These are phyloP conservation scores for Tetranychus cinnabarinus DNA, from an alignment of 1,140 invertebrate genomes.

Conservation along the genomic window DNA sequence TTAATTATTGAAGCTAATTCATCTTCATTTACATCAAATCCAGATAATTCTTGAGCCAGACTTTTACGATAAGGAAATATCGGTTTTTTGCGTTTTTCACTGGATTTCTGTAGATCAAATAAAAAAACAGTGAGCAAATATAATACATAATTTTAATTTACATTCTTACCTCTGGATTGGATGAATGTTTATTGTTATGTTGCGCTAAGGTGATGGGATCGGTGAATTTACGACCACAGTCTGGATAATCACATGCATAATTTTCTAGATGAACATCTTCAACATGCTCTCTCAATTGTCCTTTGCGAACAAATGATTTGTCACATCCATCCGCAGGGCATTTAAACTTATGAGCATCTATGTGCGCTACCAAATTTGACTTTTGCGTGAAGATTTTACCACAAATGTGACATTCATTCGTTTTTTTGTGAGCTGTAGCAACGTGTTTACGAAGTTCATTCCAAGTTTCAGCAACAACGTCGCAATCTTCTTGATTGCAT, in stretches of 20 bases:
- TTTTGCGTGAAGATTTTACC: background rate
- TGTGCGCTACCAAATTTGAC: background rate
- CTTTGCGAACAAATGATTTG: background rate
- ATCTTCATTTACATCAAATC: background rate
- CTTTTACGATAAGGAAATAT: background rate
- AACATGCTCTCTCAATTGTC: background rate
- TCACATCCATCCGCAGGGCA: background rate
- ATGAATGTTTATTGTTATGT: background rate
- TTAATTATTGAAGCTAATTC: background rate
- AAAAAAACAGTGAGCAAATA: background rate
- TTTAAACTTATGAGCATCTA: background rate
- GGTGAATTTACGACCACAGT: background rate
- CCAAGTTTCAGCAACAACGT: background rate
- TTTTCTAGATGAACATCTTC: background rate
- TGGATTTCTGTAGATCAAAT: too few relatives aligned
- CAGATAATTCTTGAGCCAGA: background rate
- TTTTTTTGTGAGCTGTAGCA: background rate
- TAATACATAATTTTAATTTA: background rate
- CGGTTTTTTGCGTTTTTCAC: background rate
- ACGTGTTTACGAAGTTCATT: slow-evolving; percentile 3
- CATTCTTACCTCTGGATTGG: too few relatives aligned
- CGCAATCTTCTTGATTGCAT: background rate
- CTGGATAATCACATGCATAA: background rate
- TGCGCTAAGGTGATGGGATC: background rate
- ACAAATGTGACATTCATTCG: background rate